Conservation (phyloP, 1,140 invertebrate species). For the Patella vulgata region DNA sequence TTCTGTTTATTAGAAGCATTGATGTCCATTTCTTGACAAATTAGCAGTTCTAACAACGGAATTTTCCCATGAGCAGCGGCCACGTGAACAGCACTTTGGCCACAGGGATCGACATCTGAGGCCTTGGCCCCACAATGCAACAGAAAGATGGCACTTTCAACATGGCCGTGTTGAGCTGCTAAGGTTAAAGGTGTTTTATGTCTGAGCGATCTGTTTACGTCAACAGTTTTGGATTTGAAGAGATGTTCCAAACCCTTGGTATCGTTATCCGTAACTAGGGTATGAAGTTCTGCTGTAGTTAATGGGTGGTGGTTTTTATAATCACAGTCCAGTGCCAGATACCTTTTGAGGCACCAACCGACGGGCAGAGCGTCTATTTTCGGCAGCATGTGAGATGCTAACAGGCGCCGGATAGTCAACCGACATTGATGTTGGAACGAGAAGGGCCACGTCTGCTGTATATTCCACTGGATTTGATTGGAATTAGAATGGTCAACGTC, state of each 20-base stretch:
- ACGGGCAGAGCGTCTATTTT: conserved; percentile 7
- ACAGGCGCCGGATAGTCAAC: neutral
- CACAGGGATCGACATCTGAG: neutral
- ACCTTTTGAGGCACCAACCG: neutral
- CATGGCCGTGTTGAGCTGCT: conserved; percentile 2
- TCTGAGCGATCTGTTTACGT: neutral
- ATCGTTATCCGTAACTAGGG: neutral
- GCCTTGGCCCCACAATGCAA: neutral
- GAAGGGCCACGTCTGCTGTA: too few relatives aligned
- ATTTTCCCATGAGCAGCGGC: conserved; percentile 1
- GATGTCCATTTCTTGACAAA: neutral
- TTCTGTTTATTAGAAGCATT: neutral
- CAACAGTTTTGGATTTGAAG: neutral
- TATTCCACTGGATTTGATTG: too few relatives aligned
- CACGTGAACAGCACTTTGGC: conserved; percentile 7
- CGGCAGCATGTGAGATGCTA: conserved; percentile 3
- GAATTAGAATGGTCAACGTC: too few relatives aligned
- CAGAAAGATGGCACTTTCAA: neutral
- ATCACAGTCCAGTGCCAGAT: conserved; percentile 2
- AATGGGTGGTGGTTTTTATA: neutral
- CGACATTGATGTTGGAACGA: conserved; percentile 8
- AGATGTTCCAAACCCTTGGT: neutral
- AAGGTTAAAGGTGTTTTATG: conserved; percentile 5
- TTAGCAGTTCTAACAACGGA: conserved; percentile 1
- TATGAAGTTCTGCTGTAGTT: neutral